These are phyloP conservation scores for Bovichtus diacanthus DNA, from an alignment of 2,797 vertebrate genomes.

Conservation along the genomic window DNA sequence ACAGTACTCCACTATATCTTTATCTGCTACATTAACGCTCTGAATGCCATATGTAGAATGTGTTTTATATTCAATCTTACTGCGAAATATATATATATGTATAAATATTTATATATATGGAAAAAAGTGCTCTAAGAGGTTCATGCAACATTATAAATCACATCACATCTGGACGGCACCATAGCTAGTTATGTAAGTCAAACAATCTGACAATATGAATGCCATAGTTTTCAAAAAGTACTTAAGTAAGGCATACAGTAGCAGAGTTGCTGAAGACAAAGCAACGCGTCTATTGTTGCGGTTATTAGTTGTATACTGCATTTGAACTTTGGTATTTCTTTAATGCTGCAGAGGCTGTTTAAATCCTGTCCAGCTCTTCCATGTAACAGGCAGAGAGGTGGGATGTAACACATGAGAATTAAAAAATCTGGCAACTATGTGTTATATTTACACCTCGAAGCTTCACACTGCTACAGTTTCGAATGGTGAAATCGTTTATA, in stretches of 20 bases:
- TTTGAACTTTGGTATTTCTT: neutral
- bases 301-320: neutral
- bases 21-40: too few species aligned
- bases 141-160: neutral
- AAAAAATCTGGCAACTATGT: neutral
- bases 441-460: conserved; percentile 16
- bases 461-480: neutral
- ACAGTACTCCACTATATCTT: too few species aligned
- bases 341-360: conserved; percentile 1
- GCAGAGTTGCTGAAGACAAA: neutral
- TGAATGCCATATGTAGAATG: too few species aligned
- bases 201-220: neutral
- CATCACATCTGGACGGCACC: conserved; percentile 4
- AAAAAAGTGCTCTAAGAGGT: neutral
- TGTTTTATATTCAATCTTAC: neutral
- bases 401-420: conserved; percentile 4
- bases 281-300: neutral
- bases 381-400: conserved; percentile 5
- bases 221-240: neutral
- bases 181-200: neutral
- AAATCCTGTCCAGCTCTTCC: neutral
- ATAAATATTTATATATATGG: neutral
- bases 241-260: neutral
- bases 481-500: neutral
- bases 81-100: too few species aligned